These are phyloP conservation scores for Chloroclysta siterata DNA, from an alignment of 2,888 invertebrate genomes.

Conservation along the genomic window DNA sequence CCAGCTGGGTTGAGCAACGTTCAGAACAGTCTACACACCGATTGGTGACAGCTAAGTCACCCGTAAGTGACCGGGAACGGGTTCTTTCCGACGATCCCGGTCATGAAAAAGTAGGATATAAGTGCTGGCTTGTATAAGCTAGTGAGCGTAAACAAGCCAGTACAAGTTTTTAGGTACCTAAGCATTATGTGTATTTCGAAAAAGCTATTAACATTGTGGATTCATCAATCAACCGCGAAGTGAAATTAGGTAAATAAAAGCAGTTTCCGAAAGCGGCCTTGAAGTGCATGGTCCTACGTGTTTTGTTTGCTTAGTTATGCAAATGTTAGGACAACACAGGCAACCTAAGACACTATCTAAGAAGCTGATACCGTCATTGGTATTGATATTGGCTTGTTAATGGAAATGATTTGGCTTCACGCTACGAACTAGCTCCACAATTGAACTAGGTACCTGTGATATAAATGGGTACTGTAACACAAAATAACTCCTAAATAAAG, in stretches of 20 bases:
- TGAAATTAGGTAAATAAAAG: slow-evolving; percentile 18
- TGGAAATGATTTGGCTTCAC: too few relatives aligned
- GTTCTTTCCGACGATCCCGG: too few relatives aligned
- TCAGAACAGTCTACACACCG: too few relatives aligned
- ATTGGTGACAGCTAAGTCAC: too few relatives aligned
- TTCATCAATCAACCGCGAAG: slow-evolving; percentile 2
- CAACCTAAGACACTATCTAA: neutral
- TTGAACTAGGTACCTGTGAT: too few relatives aligned
- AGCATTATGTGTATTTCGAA: neutral
- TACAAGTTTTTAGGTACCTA: neutral
- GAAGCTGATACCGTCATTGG: slow-evolving; percentile 1
- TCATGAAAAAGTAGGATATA: too few relatives aligned
- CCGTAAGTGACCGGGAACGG: too few relatives aligned
- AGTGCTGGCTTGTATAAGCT: too few relatives aligned
- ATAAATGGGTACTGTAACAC: too few relatives aligned
- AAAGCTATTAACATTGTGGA: neutral
- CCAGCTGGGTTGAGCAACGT: too few relatives aligned
- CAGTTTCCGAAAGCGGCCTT: slow-evolving; percentile 36
- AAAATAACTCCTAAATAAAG: too few relatives aligned
- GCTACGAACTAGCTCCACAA: too few relatives aligned
- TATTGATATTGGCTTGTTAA: neutral
- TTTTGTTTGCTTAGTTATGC: slow-evolving; percentile 37
- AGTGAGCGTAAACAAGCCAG: neutral
- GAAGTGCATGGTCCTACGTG: slow-evolving; percentile 36
- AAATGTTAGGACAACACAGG: slow-evolving; percentile 35